A percentile compares a stretch with the other conserved stretches of the same genome.
Evolutionary conservation across 2,888 invertebrate genomes (phyloP).

Genomic region (Drosophila aldrichi): DNA sequence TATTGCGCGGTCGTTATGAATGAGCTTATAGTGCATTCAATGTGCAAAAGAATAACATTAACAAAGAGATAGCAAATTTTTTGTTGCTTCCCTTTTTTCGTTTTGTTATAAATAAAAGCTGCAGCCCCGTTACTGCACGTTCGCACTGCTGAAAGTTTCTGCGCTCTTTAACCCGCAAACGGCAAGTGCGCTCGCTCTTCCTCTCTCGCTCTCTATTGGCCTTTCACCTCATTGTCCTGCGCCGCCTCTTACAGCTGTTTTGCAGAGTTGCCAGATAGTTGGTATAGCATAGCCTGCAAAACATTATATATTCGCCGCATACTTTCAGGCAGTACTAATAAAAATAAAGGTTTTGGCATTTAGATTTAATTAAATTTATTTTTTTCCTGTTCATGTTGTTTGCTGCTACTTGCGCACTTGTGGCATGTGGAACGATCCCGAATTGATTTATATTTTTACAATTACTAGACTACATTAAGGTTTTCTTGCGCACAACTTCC

Average conservation of each 20-base stretch:
- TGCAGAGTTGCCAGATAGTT: constrained; percentile 40
- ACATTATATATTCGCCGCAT: neutral
- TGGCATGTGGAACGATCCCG: constrained; percentile 35
- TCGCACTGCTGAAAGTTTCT: constrained; percentile 77
- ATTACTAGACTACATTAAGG: constrained; percentile 66
- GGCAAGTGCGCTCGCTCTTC: constrained; percentile 1
- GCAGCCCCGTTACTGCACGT: constrained; percentile 52
- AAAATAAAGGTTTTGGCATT: neutral
- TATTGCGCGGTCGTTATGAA: neutral
- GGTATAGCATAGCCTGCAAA: neutral
- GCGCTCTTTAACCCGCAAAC: constrained; percentile 59
- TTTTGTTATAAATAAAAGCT: constrained; percentile 50
- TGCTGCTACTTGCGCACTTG: constrained; percentile 31
- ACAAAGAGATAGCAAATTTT: constrained; percentile 5
- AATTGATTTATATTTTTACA: constrained; percentile 62
- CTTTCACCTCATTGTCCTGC: constrained; percentile 58
- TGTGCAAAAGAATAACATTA: constrained; percentile 21
- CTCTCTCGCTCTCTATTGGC: constrained; percentile 2
- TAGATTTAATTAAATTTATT: constrained; percentile 30
- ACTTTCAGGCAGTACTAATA: neutral
- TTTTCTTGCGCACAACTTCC: constrained; percentile 41
- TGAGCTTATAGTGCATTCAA: neutral
- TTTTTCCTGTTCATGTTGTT: constrained; percentile 41
- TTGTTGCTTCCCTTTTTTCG: neutral
- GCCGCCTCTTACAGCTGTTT: constrained; percentile 60